phyloP scores from a whole-genome alignment of 2,113 vertebrate species.

The Pavo muticus region DNA sequence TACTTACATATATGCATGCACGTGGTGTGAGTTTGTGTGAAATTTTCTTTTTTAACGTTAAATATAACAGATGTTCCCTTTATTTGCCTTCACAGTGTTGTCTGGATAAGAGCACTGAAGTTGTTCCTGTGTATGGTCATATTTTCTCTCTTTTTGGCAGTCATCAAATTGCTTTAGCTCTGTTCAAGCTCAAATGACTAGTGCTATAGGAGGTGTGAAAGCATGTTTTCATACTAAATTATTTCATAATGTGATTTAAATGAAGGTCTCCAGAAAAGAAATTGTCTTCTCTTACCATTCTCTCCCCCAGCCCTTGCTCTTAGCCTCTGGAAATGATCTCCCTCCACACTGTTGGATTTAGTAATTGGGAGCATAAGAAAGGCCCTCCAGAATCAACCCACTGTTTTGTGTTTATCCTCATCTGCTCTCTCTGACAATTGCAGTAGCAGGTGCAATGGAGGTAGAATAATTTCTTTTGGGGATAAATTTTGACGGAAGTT shows the following conservation, averaged over 20 bases:
- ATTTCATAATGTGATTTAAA: neutral
- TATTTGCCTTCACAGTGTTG: neutral
- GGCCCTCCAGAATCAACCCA: neutral
- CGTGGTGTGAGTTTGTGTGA: neutral
- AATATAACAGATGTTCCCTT: conserved; percentile 32
- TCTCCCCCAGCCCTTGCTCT: fast-evolving
- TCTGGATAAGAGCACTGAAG: neutral
- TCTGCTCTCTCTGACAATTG: neutral
- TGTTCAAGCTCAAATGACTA: neutral
- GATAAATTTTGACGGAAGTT: neutral
- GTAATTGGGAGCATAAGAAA: neutral
- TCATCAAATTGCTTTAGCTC: neutral
- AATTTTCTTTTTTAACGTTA: neutral
- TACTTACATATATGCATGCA: neutral
- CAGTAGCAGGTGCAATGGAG: neutral
- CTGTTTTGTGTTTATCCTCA: neutral
- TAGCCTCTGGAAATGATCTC: neutral
- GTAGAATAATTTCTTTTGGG: neutral
- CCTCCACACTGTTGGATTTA: neutral
- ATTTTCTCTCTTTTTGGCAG: conserved; percentile 21
- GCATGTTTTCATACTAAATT: neutral
- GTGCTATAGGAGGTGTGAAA: neutral
- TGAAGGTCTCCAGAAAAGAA: neutral
- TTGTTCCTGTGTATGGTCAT: conserved; percentile 5
- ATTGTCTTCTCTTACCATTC: neutral